A percentile compares a stretch with the other conserved stretches of the same genome.
Conservation (phyloP, 2,113 vertebrate genomes). For the Jacana jacana region DNA sequence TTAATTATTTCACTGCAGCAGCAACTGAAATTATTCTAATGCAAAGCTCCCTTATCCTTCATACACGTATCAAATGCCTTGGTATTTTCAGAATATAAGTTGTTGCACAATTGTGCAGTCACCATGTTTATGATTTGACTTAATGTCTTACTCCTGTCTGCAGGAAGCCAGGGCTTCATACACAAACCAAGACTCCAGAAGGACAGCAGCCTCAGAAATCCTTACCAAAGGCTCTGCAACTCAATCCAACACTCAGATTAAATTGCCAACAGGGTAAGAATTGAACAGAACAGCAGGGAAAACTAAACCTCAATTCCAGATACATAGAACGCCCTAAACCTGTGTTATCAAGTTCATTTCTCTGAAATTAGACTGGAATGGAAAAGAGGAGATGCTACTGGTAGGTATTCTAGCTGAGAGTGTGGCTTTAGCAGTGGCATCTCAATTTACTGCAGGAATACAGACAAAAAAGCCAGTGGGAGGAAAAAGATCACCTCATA, state of each 20-base stretch:
- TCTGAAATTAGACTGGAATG: background rate
- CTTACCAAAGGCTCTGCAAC: background rate
- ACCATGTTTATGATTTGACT: background rate
- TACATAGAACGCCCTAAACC: background rate
- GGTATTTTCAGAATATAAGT: background rate
- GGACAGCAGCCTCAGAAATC: background rate
- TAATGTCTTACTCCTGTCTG: background rate
- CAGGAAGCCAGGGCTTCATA: background rate
- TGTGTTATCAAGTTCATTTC: background rate
- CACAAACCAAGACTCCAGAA: background rate
- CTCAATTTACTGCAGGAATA: background rate
- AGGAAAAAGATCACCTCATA: background rate
- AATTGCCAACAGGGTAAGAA: background rate
- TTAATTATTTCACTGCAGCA: background rate
- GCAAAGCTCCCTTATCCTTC: background rate
- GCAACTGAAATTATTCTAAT: background rate
- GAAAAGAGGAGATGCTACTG: background rate
- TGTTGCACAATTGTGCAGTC: background rate
- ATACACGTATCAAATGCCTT: background rate
- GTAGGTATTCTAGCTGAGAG: background rate
- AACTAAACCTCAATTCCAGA: background rate
- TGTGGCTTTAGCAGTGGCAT: background rate
- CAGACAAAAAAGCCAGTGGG: background rate
- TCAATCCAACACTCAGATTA: background rate
- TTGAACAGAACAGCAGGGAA: background rate